Conservation (phyloP, 2,113 vertebrate species). For the Narcine bancroftii region DNA sequence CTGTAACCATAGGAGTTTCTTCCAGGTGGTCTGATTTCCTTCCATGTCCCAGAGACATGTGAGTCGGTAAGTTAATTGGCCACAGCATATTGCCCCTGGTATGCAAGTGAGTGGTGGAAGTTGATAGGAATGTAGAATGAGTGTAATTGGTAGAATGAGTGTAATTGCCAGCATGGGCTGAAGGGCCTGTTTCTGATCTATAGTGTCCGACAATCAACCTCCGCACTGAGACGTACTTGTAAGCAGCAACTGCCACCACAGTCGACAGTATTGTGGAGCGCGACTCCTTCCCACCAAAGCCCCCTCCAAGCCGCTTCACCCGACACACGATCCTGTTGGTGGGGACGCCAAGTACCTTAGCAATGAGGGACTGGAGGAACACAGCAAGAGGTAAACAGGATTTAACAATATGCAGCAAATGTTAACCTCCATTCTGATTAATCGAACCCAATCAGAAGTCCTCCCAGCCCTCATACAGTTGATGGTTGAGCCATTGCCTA, state of each 20-base stretch:
- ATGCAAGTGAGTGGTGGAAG: too few relatives aligned
- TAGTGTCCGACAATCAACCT: not conserved
- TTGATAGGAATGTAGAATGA: too few relatives aligned
- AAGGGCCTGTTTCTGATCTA: too few relatives aligned
- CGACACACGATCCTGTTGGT: constrained; percentile 71
- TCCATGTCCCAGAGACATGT: too few relatives aligned
- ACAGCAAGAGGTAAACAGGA: not conserved
- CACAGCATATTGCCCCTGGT: too few relatives aligned
- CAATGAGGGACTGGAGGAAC: constrained; percentile 52
- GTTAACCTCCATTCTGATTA: not conserved
- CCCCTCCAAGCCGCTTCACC: constrained; percentile 91
- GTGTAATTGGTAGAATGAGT: too few relatives aligned
- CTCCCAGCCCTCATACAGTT: not conserved
- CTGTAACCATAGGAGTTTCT: too few relatives aligned
- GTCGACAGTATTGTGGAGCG: constrained; percentile 68
- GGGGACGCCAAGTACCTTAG: constrained; percentile 73
- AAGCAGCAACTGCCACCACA: constrained; percentile 75
- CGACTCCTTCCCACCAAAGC: constrained; percentile 92
- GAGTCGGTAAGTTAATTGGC: too few relatives aligned
- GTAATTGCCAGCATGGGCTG: too few relatives aligned
- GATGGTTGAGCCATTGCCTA: too few relatives aligned
- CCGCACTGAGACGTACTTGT: constrained; percentile 58
- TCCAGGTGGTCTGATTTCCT: too few relatives aligned
- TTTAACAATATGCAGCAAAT: not conserved
- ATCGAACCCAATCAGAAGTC: too few relatives aligned